These are phyloP conservation scores for Gavialis gangeticus DNA, from an alignment of 2,113 vertebrate genomes.

Conservation along the genomic window DNA sequence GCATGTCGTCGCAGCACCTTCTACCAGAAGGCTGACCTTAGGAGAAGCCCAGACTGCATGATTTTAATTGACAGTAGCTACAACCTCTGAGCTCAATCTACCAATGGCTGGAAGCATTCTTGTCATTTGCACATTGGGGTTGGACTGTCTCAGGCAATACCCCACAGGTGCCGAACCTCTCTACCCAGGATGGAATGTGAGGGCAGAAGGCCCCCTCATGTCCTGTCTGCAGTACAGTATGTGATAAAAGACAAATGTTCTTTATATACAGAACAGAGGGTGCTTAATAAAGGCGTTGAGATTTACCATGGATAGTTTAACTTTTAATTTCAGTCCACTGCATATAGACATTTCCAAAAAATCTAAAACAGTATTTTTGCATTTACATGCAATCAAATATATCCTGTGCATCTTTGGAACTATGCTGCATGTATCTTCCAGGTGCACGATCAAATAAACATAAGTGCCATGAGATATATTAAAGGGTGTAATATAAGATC, in stretches of 20 bases:
- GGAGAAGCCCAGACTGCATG: neutral
- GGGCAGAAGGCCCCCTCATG: neutral
- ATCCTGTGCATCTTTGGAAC: neutral
- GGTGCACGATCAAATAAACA: neutral
- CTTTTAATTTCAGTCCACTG: neutral
- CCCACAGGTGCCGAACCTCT: neutral
- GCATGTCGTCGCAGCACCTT: neutral
- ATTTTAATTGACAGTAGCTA: neutral
- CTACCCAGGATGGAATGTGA: neutral
- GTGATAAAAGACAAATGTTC: neutral
- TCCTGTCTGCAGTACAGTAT: neutral
- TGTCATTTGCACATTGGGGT: too few species aligned
- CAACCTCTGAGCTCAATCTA: neutral
- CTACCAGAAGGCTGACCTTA: neutral
- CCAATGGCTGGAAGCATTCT: neutral
- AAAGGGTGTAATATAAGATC: constrained; percentile 37
- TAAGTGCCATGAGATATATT: neutral
- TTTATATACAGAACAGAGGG: neutral
- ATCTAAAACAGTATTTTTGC: too few species aligned
- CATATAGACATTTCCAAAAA: too few species aligned
- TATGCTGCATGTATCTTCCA: neutral
- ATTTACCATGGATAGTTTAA: neutral
- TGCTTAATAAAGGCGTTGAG: neutral
- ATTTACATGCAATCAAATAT: neutral
- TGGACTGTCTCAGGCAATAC: neutral